A percentile compares a stretch with the other conserved stretches of the same genome.
Conservation (phyloP, 2,888 invertebrate genomes). For the Dinocampus coccinellae region DNA sequence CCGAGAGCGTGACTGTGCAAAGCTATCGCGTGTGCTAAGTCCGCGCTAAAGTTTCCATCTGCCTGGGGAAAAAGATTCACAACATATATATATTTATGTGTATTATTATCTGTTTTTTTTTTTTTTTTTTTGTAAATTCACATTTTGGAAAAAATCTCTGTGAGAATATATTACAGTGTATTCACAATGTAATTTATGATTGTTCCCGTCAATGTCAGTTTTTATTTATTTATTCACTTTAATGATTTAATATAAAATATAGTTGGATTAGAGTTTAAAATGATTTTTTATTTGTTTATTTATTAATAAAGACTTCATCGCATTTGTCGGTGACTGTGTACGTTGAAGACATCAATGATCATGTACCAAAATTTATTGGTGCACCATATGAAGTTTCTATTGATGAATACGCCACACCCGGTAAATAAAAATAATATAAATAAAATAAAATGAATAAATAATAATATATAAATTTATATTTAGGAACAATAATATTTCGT, state of each 20-base stretch:
- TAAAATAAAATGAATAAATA: not conserved
- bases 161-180: not conserved
- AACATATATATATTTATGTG: not conserved
- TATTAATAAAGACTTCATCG: conserved; percentile 78
- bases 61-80: not conserved
- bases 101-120: not conserved
- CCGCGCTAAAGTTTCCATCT: conserved; percentile 14
- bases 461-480: not conserved
- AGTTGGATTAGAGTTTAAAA: not conserved
- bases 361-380: conserved; percentile 82
- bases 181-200: conserved; percentile 22
- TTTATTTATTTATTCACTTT: not conserved
- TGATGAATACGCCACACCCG: conserved; percentile 84
- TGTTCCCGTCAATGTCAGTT: not conserved
- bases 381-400: conserved; percentile 85
- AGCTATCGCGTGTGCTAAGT: conserved; percentile 25
- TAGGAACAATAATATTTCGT: conserved; percentile 83
- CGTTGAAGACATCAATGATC: conserved; percentile 90
- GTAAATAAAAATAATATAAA: conserved; percentile 63
- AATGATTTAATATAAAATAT: not conserved
- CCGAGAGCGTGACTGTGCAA: conserved; percentile 44
- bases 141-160: not conserved
- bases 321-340: conserved; percentile 89
- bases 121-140: not conserved
- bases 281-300: not conserved